Evolutionary conservation across 35 echinoderm and acorn worm species (phyloP).

Genomic region (Apostichopus japonicus): DNA sequence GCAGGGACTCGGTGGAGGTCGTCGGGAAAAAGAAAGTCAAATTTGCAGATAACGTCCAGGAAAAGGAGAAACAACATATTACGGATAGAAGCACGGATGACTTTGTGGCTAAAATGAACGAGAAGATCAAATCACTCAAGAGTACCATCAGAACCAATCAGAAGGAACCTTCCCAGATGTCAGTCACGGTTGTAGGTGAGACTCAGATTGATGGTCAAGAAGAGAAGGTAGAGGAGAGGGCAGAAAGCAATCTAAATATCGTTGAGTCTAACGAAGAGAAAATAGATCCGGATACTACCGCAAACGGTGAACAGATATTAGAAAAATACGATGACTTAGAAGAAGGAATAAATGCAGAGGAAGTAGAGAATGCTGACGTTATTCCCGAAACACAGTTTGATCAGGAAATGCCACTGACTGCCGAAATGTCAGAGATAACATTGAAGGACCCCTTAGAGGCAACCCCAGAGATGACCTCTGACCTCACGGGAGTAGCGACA

Average conservation of each 20-base stretch:
- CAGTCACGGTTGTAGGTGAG: constrained; percentile 4
- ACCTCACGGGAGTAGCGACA: not conserved
- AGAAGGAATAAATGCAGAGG: not conserved
- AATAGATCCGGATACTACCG: too few species aligned
- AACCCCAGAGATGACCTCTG: not conserved
- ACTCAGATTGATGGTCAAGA: not conserved
- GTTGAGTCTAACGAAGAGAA: not conserved
- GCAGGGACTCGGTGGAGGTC: not conserved
- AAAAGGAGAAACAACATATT: not conserved
- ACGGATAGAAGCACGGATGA: constrained; percentile 14
- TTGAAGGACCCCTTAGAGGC: too few species aligned
- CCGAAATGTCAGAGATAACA: too few species aligned
- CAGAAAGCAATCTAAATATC: not conserved
- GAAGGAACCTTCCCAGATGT: not conserved
- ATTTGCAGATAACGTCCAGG: not conserved
- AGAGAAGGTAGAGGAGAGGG: not conserved
- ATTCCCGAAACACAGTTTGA: constrained; percentile 47
- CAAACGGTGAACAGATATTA: too few species aligned
- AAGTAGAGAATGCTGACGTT: not conserved
- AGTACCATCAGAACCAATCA: not conserved
- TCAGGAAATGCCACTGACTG: not conserved
- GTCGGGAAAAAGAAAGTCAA: not conserved
- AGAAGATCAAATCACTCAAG: constrained; percentile 26
- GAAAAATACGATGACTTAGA: too few species aligned
- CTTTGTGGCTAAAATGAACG: constrained; percentile 51